Base-by-base conservation (phyloP, 2,888 invertebrate species). In the Calliphora vomitoria region DNA sequence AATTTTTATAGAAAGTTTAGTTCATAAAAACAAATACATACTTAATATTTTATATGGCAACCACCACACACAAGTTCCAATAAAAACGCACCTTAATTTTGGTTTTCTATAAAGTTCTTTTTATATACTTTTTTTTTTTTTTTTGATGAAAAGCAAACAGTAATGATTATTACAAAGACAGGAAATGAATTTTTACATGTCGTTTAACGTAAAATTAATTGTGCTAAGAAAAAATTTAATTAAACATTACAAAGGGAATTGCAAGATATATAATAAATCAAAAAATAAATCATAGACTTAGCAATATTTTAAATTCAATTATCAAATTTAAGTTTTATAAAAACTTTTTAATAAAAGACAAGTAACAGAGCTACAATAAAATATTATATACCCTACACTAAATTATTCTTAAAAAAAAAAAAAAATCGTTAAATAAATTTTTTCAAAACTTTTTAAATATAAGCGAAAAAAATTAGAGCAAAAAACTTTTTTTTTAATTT, bases 161-260 rank as follows among this genome's bases (percentile, higher is more conserved):
- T n/a, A n/a, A 50, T 50, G 50, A 58, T 25, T 55, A 58, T 75
- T 60, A 41, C 15, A 44, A 35, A 41, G 41, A n/a, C 76, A 78
- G 83, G 76, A 83, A 83, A 83, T 83, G 62, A 55, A 64, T 71
- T 76, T 82, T 83, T 83, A 62, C 31, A 78, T 78, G 64, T 53
- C 62, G 55, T 71, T 78, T 35, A 20, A 50, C 15, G 35, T 53
- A 75, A 38, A 55, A 3, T 62, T 53, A 58, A 35, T 58, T 79
- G 78, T 55, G 64, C n/a, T 60, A 47, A 47, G 38, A 50, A 71
- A 80, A 80, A 13, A 25, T 58, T 4, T 11, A 72, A 81, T 64
- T 81, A 53, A 4, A 44, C 50, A 25, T 53, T 25, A 13, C 2
- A 8, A 53, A 50, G 41, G 15, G 38, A 81, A 71, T 20, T 50